Percentiles rank a stretch among this genome's conserved stretches.
Conservation (phyloP, 2,888 invertebrate genomes). For the Ectropis crepuscularia region DNA sequence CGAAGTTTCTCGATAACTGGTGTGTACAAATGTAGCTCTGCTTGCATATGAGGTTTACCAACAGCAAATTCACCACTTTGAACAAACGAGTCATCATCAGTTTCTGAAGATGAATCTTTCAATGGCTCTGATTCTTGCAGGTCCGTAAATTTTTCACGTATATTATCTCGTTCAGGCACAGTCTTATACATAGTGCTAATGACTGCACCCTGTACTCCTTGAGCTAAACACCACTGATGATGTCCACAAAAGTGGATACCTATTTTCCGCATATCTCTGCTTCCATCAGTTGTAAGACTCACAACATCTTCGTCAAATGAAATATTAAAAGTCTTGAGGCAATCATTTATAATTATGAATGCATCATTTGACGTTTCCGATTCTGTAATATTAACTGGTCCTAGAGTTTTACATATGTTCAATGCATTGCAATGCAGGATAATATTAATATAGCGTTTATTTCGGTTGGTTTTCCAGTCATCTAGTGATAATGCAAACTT, state of each 20-base stretch:
- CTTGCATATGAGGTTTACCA: background rate
- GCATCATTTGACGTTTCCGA: background rate
- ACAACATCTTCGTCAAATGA: conserved; percentile 11
- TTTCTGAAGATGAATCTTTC: background rate
- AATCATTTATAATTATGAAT: conserved; percentile 5
- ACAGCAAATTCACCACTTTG: background rate
- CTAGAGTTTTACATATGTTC: background rate
- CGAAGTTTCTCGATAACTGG: conserved; percentile 2
- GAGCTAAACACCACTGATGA: conserved; percentile 14
- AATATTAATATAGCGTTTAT: background rate
- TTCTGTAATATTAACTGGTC: conserved; percentile 1
- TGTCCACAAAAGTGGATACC: conserved; percentile 10
- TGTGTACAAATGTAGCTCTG: conserved; percentile 1
- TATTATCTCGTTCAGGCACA: background rate
- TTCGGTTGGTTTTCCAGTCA: background rate
- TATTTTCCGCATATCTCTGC: conserved; percentile 10
- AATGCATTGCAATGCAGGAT: conserved; percentile 1
- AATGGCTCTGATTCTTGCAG: background rate
- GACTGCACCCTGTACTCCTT: conserved; percentile 13
- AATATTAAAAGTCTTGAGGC: conserved; percentile 1
- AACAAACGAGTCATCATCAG: background rate
- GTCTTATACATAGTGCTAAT: conserved; percentile 7
- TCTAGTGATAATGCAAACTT: conserved; percentile 3
- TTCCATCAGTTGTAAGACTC: conserved; percentile 13
- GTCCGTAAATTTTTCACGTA: background rate